Evolutionary conservation across 2,113 vertebrate species (phyloP).

Genomic region (Theropithecus gelada): DNA sequence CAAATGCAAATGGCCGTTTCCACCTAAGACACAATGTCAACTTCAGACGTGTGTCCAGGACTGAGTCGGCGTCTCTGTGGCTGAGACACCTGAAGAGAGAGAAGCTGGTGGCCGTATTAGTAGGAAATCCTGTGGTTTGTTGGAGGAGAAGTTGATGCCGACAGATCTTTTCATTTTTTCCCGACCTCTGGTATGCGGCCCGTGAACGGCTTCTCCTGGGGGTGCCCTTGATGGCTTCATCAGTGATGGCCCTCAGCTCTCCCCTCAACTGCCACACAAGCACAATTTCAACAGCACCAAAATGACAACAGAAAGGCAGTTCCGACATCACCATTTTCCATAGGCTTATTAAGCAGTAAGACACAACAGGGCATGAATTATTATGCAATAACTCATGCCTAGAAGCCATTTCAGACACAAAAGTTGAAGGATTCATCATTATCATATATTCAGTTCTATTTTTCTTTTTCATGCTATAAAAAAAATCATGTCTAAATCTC

Average conservation of each 20-base stretch:
- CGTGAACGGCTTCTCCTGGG: background rate
- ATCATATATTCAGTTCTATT: background rate
- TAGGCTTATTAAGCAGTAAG: conserved; percentile 43
- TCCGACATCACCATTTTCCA: background rate
- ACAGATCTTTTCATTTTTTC: background rate
- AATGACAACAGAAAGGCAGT: background rate
- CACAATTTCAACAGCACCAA: background rate
- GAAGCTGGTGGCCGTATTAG: background rate
- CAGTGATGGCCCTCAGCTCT: background rate
- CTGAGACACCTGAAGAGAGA: background rate
- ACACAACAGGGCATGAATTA: conserved; percentile 47
- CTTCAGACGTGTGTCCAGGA: background rate
- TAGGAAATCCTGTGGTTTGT: background rate
- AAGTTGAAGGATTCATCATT: conserved; percentile 59
- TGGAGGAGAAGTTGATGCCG: background rate
- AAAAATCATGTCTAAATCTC: conserved; percentile 34
- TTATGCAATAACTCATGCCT: conserved; percentile 41
- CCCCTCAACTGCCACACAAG: background rate
- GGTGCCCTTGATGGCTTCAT: background rate
- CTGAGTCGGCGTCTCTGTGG: accelerated
- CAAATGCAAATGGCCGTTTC: accelerated
- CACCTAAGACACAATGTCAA: too few relatives aligned
- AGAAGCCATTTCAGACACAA: conserved; percentile 27
- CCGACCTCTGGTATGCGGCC: background rate
- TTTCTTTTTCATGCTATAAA: conserved; percentile 56